These are phyloP conservation scores for Diachrysia chrysitis DNA, from an alignment of 2,888 invertebrate genomes.

Conservation along the genomic window DNA sequence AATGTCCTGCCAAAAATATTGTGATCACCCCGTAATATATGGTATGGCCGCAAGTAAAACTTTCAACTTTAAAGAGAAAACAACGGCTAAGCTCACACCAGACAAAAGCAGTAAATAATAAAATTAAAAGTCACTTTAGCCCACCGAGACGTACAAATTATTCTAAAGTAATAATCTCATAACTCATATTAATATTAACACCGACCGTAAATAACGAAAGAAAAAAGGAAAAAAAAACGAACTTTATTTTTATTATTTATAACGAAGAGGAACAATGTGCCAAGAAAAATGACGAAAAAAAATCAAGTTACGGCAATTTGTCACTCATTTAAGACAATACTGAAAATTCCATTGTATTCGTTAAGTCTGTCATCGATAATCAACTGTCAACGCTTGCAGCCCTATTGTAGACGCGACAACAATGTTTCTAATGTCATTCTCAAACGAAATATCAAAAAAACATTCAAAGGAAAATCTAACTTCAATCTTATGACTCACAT, in stretches of 20 bases:
- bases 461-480: conserved; percentile 35
- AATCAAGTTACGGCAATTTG: conserved; percentile 74
- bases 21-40: conserved; percentile 55
- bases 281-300: conserved; percentile 68
- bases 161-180: conserved; percentile 75
- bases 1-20: conserved; percentile 56
- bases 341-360: conserved; percentile 76
- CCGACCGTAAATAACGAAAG: conserved; percentile 73
- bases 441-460: conserved; percentile 49
- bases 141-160: conserved; percentile 75
- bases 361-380: conserved; percentile 74
- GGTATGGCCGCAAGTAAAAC: conserved; percentile 55
- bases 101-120: conserved; percentile 83
- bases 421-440: conserved; percentile 66
- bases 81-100: conserved; percentile 57
- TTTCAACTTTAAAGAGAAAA: conserved; percentile 62
- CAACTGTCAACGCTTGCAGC: conserved; percentile 79
- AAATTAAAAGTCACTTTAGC: conserved; percentile 77
- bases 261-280: conserved; percentile 68
- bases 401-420: conserved; percentile 81
- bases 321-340: conserved; percentile 77
- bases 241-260: conserved; percentile 65
- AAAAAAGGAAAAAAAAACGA: conserved; percentile 62
- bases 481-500: conserved; percentile 51
- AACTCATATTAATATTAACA: conserved; percentile 76